These are phyloP conservation scores for Zoanthus sociatus DNA, from an alignment of 92 coral and sea anemone genomes.

Conservation along the genomic window DNA sequence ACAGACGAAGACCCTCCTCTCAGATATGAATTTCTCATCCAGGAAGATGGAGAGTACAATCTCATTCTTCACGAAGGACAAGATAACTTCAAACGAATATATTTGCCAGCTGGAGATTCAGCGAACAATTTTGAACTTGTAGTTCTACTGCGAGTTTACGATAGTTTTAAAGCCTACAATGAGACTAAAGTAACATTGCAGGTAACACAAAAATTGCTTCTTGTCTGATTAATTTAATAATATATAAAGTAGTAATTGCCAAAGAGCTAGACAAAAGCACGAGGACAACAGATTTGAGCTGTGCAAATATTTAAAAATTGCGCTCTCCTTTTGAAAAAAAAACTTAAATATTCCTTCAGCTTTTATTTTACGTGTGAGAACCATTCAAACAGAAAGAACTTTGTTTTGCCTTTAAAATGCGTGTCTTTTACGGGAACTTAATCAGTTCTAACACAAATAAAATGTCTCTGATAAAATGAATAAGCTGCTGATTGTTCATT, in stretches of 20 bases:
- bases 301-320: too few species aligned
- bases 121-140: conserved; percentile 53
- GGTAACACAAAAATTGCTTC: conserved; percentile 47
- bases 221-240: not conserved
- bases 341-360: too few species aligned
- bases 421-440: too few species aligned
- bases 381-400: too few species aligned
- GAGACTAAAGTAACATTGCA: conserved; percentile 59
- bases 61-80: conserved; percentile 66
- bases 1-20: conserved; percentile 74
- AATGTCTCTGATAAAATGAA: too few species aligned
- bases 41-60: conserved; percentile 55
- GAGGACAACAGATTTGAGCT: too few species aligned
- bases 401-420: too few species aligned
- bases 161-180: conserved; percentile 68
- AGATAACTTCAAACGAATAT: conserved; percentile 48
- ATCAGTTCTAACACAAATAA: too few species aligned
- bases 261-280: too few species aligned
- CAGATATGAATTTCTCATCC: conserved; percentile 76
- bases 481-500: too few species aligned
- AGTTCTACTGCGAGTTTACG: conserved; percentile 67
- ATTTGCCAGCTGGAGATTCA: conserved; percentile 78
- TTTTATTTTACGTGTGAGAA: too few species aligned
- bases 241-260: not conserved
- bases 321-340: too few species aligned